Evolutionary conservation across 2,113 vertebrate genomes (phyloP).

Genomic region (Ivindomyrus marchei): DNA sequence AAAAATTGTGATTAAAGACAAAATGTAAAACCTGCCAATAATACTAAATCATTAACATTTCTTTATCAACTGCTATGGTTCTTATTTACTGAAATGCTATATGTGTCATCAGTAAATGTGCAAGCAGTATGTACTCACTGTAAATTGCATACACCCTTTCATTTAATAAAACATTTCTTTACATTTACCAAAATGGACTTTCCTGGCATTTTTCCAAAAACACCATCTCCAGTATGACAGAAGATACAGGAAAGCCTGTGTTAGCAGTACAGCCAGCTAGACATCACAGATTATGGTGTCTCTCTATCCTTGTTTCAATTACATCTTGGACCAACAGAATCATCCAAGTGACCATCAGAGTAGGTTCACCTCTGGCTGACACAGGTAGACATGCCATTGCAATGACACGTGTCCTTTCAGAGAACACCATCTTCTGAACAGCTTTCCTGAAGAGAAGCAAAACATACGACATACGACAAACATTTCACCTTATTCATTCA

Average conservation of each 20-base stretch:
- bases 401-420: slow-evolving; percentile 30
- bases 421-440: slow-evolving; percentile 54
- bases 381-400: slow-evolving; percentile 11
- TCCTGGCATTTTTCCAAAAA: not conserved
- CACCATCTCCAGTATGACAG: not conserved
- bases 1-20: not conserved
- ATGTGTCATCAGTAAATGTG: not conserved
- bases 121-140: not conserved
- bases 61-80: not conserved
- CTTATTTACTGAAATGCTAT: not conserved
- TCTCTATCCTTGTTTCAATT: not conserved
- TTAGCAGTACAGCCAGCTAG: not conserved
- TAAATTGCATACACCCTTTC: not conserved
- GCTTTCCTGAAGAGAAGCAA: slow-evolving; percentile 51
- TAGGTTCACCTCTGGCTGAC: slow-evolving; percentile 18
- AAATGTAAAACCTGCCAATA: not conserved
- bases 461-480: not conserved
- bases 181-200: not conserved
- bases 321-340: not conserved
- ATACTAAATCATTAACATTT: not conserved
- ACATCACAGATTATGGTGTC: not conserved
- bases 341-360: slow-evolving; percentile 5
- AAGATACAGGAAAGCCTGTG: not conserved
- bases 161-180: not conserved
- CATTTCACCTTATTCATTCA: not conserved